phyloP scores from a whole-genome alignment of 2,797 vertebrate species.

The Apogon talboti region DNA sequence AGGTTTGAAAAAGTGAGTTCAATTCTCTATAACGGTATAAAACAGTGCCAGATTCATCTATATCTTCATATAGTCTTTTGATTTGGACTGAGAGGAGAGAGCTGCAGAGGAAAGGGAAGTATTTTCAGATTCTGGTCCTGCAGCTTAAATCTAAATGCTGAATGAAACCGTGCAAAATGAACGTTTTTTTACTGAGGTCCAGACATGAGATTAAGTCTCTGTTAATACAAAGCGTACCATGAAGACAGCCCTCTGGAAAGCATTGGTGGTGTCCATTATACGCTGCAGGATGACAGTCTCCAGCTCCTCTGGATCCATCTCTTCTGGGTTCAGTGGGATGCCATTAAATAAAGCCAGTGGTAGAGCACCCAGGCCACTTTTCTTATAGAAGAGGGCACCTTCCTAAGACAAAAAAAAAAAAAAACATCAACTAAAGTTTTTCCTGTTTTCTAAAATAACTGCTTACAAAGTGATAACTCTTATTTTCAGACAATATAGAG shows the following conservation, averaged over 20 bases:
- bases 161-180: background rate
- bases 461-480: background rate
- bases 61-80: no score
- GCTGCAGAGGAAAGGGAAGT: no score
- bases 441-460: background rate
- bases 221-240: conserved; percentile 81
- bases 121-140: no score
- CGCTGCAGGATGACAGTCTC: conserved; percentile 89
- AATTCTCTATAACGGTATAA: no score
- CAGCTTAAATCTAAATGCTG: background rate
- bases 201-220: background rate
- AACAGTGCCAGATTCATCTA: no score
- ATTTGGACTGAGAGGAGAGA: no score
- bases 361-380: conserved; percentile 89
- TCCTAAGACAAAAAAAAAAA: conserved; percentile 79
- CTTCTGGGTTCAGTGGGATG: conserved; percentile 87
- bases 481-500: background rate
- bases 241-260: conserved; percentile 91
- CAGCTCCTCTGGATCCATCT: conserved; percentile 90
- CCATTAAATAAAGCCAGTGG: conserved; percentile 96
- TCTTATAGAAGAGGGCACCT: conserved; percentile 89
- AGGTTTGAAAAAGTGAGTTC: no score
- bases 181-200: background rate
- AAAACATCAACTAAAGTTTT: conserved; percentile 15
- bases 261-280: conserved; percentile 88